Evolutionary conservation across 2,888 invertebrate species (phyloP).

Genomic region (Perizoma affinitatum): DNA sequence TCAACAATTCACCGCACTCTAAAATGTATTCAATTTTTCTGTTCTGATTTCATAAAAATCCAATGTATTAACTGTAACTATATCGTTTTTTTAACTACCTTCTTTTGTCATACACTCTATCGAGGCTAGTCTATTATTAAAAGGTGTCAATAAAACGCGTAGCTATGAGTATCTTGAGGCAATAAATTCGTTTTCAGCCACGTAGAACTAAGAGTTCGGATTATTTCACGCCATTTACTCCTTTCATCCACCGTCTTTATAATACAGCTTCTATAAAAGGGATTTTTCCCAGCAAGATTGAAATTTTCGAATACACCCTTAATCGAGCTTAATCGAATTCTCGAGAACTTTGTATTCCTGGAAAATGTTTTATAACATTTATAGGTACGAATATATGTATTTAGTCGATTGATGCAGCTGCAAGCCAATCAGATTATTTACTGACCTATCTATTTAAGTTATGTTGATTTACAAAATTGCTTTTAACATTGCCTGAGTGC

Average conservation of each 20-base stretch:
- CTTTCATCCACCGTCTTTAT: slow-evolving; percentile 78
- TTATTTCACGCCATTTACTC: slow-evolving; percentile 82
- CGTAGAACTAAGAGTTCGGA: slow-evolving; percentile 80
- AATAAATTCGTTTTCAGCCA: slow-evolving; percentile 80
- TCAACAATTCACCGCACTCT: too few relatives aligned
- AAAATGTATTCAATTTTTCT: too few relatives aligned
- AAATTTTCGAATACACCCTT: slow-evolving; percentile 67
- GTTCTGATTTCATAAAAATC: too few relatives aligned
- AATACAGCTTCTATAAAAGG: slow-evolving; percentile 72
- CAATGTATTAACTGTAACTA: neutral
- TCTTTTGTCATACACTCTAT: slow-evolving; percentile 13
- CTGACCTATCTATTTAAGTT: too few relatives aligned
- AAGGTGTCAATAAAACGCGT: slow-evolving; percentile 73
- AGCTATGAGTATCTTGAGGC: slow-evolving; percentile 67
- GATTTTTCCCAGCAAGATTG: slow-evolving; percentile 68
- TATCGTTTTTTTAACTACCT: slow-evolving; percentile 12
- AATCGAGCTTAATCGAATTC: slow-evolving; percentile 64
- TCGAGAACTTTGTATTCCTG: slow-evolving; percentile 44
- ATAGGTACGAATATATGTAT: slow-evolving; percentile 32
- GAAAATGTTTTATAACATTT: slow-evolving; percentile 34
- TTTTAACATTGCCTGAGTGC: too few relatives aligned
- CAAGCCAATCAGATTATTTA: too few relatives aligned
- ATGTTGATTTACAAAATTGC: too few relatives aligned
- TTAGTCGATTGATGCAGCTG: slow-evolving; percentile 7
- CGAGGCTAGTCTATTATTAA: slow-evolving; percentile 43